Percentiles rank a stretch among this genome's conserved stretches.
phyloP scores from a whole-genome alignment of 2,888 invertebrate species.

The Celastrina argiolus region DNA sequence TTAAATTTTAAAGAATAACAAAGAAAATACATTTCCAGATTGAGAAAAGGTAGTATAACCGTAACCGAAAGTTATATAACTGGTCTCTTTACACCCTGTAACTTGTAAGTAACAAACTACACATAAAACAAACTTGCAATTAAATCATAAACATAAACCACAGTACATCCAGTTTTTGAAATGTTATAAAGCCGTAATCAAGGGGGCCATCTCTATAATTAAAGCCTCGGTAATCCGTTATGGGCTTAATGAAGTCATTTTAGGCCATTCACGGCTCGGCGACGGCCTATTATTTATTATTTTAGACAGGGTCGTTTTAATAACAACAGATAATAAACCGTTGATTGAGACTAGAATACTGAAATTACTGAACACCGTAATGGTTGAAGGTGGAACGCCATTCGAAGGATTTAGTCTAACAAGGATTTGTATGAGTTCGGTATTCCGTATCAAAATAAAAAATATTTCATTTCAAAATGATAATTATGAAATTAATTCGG shows the following conservation, averaged over 20 bases:
- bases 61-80: too few relatives aligned
- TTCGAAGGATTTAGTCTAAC: too few relatives aligned
- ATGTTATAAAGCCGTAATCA: not conserved
- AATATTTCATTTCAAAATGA: too few relatives aligned
- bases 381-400: not conserved
- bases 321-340: slow-evolving; percentile 6
- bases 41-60: too few relatives aligned
- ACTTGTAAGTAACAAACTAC: too few relatives aligned
- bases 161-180: not conserved
- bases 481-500: too few relatives aligned
- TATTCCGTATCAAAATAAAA: too few relatives aligned
- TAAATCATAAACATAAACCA: not conserved
- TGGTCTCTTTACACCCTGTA: too few relatives aligned
- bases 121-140: not conserved
- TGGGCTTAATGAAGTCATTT: slow-evolving; percentile 19
- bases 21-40: too few relatives aligned
- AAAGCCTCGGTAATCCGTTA: not conserved
- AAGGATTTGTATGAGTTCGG: not conserved
- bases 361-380: not conserved
- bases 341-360: not conserved
- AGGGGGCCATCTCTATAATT: slow-evolving; percentile 3
- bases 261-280: slow-evolving; percentile 12
- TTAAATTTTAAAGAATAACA: too few relatives aligned
- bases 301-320: slow-evolving; percentile 6
- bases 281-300: slow-evolving; percentile 13